These are phyloP conservation scores for Scrobipalpa costella DNA, from an alignment of 2,888 invertebrate species.

Conservation along the genomic window DNA sequence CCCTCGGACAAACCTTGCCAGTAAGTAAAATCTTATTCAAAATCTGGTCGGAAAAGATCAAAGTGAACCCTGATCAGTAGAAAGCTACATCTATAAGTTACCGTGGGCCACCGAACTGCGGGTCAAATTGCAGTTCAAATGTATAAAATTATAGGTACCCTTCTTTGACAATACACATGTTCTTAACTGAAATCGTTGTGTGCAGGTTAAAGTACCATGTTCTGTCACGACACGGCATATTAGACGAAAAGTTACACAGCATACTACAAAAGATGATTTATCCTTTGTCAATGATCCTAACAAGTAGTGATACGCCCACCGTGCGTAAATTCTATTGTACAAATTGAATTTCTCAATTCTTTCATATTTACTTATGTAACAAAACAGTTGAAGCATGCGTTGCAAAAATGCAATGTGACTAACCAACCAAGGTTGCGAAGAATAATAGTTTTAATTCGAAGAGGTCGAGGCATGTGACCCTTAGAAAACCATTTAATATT, in stretches of 20 bases:
- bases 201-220: neutral
- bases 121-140: too few relatives aligned
- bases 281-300: constrained; percentile 37
- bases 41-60: too few relatives aligned
- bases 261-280: constrained; percentile 36
- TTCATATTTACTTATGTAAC: constrained; percentile 34
- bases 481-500: constrained; percentile 34
- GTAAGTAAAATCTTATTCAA: constrained; percentile 51
- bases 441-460: constrained; percentile 49
- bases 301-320: constrained; percentile 30
- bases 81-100: too few relatives aligned
- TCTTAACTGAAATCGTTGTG: neutral
- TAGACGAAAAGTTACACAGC: neutral
- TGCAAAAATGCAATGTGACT: constrained; percentile 33
- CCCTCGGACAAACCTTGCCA: constrained; percentile 68
- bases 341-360: constrained; percentile 33
- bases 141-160: too few relatives aligned
- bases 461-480: constrained; percentile 43
- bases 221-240: constrained; percentile 11
- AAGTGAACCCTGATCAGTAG: too few relatives aligned
- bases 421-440: constrained; percentile 38
- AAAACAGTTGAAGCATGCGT: constrained; percentile 31
- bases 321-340: constrained; percentile 32
- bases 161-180: too few relatives aligned
- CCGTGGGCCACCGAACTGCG: too few relatives aligned